Conservation (phyloP, 1,140 invertebrate genomes). For the Drosophila lowei region DNA sequence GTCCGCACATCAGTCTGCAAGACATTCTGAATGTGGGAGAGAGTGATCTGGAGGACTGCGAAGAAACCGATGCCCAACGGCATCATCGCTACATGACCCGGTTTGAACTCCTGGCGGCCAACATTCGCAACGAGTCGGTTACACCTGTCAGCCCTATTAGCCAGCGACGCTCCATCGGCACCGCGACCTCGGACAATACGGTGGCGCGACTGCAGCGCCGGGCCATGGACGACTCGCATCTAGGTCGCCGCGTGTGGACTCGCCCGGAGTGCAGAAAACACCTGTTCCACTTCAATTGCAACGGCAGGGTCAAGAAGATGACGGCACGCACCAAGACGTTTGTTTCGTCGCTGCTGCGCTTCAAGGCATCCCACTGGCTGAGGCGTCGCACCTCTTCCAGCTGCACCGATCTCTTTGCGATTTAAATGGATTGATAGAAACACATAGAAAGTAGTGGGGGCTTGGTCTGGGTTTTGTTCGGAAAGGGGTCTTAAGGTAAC, state of each 20-base stretch:
- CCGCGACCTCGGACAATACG: slow-evolving; percentile 22
- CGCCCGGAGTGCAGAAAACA: no score
- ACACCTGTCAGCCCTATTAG: slow-evolving; percentile 4
- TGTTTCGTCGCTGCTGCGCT: slow-evolving; percentile 72
- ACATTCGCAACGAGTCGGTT: slow-evolving; percentile 7
- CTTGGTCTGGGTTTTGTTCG: no score
- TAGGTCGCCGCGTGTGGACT: not conserved
- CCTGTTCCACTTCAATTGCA: slow-evolving; percentile 17
- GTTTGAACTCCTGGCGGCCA: slow-evolving; percentile 63
- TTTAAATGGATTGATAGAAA: slow-evolving; percentile 44
- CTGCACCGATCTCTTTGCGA: slow-evolving; percentile 81
- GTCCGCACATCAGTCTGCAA: slow-evolving; percentile 70
- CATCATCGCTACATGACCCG: slow-evolving; percentile 43
- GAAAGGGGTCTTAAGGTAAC: not conserved
- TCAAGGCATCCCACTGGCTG: slow-evolving; percentile 71
- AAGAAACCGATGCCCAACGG: slow-evolving; percentile 35
- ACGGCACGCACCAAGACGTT: slow-evolving; percentile 76
- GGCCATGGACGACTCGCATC: slow-evolving; percentile 33
- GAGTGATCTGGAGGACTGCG: slow-evolving; percentile 77
- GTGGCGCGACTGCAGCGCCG: slow-evolving; percentile 3
- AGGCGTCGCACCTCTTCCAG: slow-evolving; percentile 74
- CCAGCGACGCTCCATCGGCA: slow-evolving; percentile 33
- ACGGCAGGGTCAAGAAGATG: slow-evolving; percentile 75
- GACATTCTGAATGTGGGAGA: slow-evolving; percentile 80
- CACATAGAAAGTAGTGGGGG: no score